These are phyloP conservation scores for human (Homo sapiens) DNA, from an alignment of 2,113 vertebrate genomes.

Conservation along the genomic window GRCh38 chr6:143857501-143858000, in stretches of 20 bases:
- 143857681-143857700: background rate
- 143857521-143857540: background rate
- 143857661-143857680: background rate
- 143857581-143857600: background rate
- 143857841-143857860: conserved; percentile 81
- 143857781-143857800: conserved; percentile 89
- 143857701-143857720: conserved; percentile 33
- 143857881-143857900: conserved; percentile 78
- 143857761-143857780: conserved; percentile 84
- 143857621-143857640: background rate
- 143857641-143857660: background rate
- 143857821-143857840: conserved; percentile 83
- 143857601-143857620: background rate
- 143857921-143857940: conserved; percentile 97
- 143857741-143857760: conserved; percentile 71
- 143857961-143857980: conserved; percentile 96
- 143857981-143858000: conserved; percentile 95
- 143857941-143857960: conserved; percentile 95
- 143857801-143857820: conserved; percentile 69
- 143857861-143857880: background rate
- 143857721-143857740: background rate
- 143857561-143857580: background rate
- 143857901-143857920: conserved; percentile 95
- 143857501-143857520: background rate
- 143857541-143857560: background rate